phyloP scores from a whole-genome alignment of 92 coral and sea anemone genomes.

The Paramuricea clavata region DNA sequence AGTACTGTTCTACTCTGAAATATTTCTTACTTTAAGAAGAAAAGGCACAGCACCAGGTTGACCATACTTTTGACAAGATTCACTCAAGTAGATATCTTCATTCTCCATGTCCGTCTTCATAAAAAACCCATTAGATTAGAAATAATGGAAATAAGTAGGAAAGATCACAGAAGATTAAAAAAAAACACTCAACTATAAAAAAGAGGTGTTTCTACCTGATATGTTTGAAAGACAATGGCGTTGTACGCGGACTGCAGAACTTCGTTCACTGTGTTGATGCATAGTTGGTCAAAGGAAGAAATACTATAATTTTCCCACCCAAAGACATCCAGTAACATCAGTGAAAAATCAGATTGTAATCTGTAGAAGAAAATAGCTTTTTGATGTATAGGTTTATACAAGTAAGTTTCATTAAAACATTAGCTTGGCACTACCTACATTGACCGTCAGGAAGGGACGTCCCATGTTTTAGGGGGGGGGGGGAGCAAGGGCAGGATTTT shows the following conservation, averaged over 20 bases:
- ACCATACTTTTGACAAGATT: background rate
- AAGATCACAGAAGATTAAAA: background rate
- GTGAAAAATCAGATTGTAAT: constrained; percentile 3
- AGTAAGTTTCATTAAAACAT: no score
- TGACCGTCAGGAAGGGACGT: no score
- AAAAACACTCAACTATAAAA: background rate
- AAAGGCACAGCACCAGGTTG: constrained; percentile 30
- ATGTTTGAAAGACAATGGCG: constrained; percentile 3
- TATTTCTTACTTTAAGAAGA: constrained; percentile 18
- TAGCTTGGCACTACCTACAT: no score
- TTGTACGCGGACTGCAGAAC: constrained; percentile 12
- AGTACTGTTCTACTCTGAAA: no score
- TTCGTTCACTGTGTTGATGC: constrained; percentile 25
- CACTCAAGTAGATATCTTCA: constrained; percentile 6
- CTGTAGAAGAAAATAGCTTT: background rate
- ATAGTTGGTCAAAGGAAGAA: constrained; percentile 19
- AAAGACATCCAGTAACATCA: constrained; percentile 21
- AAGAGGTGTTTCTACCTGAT: constrained; percentile 10
- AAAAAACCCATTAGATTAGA: background rate
- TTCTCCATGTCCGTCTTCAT: constrained; percentile 15
- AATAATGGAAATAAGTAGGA: background rate
- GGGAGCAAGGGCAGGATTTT: no score
- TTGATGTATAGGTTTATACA: no score
- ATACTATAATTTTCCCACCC: constrained; percentile 41
- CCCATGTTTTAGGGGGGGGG: no score